Base-by-base conservation (phyloP, 1,140 invertebrate species). In the Coelopa frigida region DNA sequence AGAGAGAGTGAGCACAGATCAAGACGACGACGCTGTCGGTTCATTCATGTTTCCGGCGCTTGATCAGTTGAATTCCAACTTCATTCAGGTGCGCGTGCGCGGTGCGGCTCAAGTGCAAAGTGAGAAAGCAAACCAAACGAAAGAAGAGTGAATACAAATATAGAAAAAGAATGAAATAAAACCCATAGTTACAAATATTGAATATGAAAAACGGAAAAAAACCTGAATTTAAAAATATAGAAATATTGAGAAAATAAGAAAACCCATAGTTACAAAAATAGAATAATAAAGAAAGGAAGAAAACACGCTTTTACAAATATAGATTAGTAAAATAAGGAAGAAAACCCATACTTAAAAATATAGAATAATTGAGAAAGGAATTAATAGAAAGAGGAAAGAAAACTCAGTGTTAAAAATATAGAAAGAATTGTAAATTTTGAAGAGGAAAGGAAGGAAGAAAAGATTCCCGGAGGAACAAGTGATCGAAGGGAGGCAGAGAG, bases 71-170 rank as follows among this genome's bases (percentile, higher is more conserved):
- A 45, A 26, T 45, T 27, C 24, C 43, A 26, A 43, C 20, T 14
- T 26, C 23, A 31, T 41, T 50, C 48, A 50, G 48, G 48, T 50
- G 48, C 48, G 48, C 48, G 46, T 40, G 48, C 43, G 40, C 42
- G 35, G 20, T 12, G 8, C 8, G 27, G 14, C 27, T 29, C 14
- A 14, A 29, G 27, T 10, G 27, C 27, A 29, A 29, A 10, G 27
- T 29, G 27, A 29, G 14, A 29, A 29, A 10, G 8, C 27, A 29
- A 29, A 29, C 27, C 27, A 29, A 29, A 29, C 27, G 14, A 29
- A 8, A 29, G 27, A 10, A 10, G 27, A 10, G 14, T 14, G 8
- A 10, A 8, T 14, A 29, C 8, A 29, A n/a, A n/a, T n/a, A n/a
- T n/a, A n/a, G n/a, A n/a, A n/a, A n/a, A n/a, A n/a, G n/a, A n/a